These are phyloP conservation scores for Pimephales promelas DNA, from an alignment of 2,113 vertebrate genomes.

Conservation along the genomic window DNA sequence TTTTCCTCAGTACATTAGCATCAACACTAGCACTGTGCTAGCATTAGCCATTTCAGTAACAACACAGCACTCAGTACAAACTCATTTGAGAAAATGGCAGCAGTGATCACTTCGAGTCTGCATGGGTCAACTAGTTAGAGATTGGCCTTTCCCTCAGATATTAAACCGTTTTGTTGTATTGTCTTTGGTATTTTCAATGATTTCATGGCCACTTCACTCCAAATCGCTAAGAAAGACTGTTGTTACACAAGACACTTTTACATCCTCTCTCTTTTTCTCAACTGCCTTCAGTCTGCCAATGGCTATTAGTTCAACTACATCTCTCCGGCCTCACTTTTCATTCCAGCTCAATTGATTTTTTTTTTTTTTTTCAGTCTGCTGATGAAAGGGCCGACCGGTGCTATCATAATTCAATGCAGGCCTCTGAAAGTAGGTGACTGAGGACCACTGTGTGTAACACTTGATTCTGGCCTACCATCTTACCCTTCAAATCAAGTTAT, in stretches of 20 bases:
- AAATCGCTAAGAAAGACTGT: background rate
- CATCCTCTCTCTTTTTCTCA: background rate
- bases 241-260: slow-evolving; percentile 39
- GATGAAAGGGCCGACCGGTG: background rate
- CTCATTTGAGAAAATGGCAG: background rate
- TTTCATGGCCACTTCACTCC: slow-evolving; percentile 13
- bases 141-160: background rate
- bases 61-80: background rate
- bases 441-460: background rate
- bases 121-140: background rate
- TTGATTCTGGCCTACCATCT: slow-evolving; percentile 13
- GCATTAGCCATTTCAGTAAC: background rate
- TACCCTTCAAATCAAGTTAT: background rate
- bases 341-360: slow-evolving; percentile 6
- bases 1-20: background rate
- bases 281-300: slow-evolving; percentile 59
- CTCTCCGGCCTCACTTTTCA: background rate
- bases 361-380: background rate
- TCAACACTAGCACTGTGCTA: background rate
- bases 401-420: slow-evolving; percentile 9
- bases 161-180: background rate
- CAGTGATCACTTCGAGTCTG: background rate
- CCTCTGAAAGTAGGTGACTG: background rate
- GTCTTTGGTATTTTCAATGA: slow-evolving; percentile 19
- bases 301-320: slow-evolving; percentile 61